Evolutionary conservation across 1,140 invertebrate genomes (phyloP).

Genomic region (Pemphigus obesinymphae): DNA sequence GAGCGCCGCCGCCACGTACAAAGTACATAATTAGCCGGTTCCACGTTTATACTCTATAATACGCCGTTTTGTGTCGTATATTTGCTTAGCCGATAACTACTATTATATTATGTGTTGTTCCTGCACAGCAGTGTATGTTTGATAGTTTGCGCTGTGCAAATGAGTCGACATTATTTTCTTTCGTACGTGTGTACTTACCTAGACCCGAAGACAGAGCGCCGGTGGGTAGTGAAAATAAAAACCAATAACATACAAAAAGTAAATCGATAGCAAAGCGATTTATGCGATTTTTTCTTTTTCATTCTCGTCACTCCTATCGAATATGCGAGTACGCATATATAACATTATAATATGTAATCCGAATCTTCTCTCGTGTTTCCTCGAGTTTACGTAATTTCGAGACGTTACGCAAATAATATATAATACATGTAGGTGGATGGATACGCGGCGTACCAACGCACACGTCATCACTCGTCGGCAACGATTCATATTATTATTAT

Average conservation of each 20-base stretch:
- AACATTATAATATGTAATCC: neutral
- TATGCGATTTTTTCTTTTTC: neutral
- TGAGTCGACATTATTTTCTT: slow-evolving; percentile 9
- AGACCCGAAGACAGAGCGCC: neutral
- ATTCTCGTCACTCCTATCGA: neutral
- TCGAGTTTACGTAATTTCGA: neutral
- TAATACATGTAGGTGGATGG: neutral
- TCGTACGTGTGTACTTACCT: neutral
- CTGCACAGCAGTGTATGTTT: neutral
- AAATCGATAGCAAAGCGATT: slow-evolving; percentile 15
- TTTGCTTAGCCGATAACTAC: slow-evolving; percentile 39
- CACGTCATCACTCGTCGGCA: too few species aligned
- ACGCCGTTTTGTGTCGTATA: neutral
- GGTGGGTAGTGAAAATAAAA: neutral
- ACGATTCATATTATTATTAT: neutral
- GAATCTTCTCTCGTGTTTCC: neutral
- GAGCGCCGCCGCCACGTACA: neutral
- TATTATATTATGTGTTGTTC: slow-evolving; percentile 19
- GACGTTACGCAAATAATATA: neutral
- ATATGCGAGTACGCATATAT: neutral
- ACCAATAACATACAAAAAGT: too few species aligned
- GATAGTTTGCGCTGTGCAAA: slow-evolving; percentile 7
- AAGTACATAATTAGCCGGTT: slow-evolving; percentile 18
- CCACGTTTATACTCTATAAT: neutral
- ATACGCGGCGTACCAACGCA: neutral